A percentile compares a stretch with the other conserved stretches of the same genome.
phyloP scores from a whole-genome alignment of 2,888 invertebrate species.

The Xanthia togata region DNA sequence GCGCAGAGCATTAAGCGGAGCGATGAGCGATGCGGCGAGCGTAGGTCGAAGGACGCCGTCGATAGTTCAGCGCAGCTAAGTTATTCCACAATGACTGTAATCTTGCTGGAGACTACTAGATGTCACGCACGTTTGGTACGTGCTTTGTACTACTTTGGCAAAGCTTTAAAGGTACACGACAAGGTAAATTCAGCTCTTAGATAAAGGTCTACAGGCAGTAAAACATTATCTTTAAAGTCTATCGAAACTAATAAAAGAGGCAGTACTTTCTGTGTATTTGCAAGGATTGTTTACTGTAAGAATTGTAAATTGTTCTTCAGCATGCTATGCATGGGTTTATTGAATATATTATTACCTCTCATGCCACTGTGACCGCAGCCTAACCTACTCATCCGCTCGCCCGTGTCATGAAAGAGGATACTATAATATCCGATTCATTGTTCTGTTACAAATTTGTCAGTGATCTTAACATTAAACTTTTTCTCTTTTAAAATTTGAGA shows the following conservation, averaged over 20 bases:
- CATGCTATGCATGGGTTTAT: slow-evolving; percentile 18
- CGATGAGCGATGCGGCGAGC: slow-evolving; percentile 76
- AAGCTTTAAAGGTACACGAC: slow-evolving; percentile 59
- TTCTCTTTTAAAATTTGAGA: slow-evolving; percentile 88
- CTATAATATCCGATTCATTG: slow-evolving; percentile 90
- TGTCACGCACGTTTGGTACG: slow-evolving; percentile 81
- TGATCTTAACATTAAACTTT: slow-evolving; percentile 90
- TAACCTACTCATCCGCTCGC: slow-evolving; percentile 85
- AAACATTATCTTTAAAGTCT: slow-evolving; percentile 56
- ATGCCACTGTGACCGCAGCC: slow-evolving; percentile 74
- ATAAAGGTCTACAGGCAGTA: slow-evolving; percentile 56
- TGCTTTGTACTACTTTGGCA: slow-evolving; percentile 69
- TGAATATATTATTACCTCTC: slow-evolving; percentile 44
- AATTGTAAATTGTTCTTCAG: slow-evolving; percentile 18
- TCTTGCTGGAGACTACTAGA: slow-evolving; percentile 80
- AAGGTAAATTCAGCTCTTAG: slow-evolving; percentile 59
- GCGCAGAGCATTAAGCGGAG: slow-evolving; percentile 75
- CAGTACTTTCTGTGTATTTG: slow-evolving; percentile 24
- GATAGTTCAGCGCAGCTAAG: slow-evolving; percentile 78
- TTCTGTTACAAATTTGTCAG: slow-evolving; percentile 91
- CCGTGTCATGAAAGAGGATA: slow-evolving; percentile 89
- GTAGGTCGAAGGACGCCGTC: slow-evolving; percentile 73
- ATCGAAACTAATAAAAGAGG: slow-evolving; percentile 44
- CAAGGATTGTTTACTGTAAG: slow-evolving; percentile 21
- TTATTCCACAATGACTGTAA: slow-evolving; percentile 76